A percentile compares a stretch with the other conserved stretches of the same genome.
Conservation (phyloP, 92 coral and sea anemone genomes). For the Virgularia gustaviana region DNA sequence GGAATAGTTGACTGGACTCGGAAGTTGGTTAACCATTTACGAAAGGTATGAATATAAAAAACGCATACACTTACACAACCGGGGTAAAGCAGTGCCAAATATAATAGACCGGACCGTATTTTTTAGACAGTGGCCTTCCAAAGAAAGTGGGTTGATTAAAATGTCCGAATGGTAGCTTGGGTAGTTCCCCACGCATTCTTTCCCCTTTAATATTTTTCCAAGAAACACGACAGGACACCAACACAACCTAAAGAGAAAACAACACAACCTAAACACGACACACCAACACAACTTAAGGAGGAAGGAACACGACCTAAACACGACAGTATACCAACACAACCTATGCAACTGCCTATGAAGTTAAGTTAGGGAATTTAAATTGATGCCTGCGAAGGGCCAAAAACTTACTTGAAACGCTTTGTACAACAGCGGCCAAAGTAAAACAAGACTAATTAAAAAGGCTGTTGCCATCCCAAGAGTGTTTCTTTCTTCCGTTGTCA, state of each 20-base stretch:
- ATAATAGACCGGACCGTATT: constrained; percentile 72
- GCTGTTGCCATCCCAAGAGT: constrained; percentile 1
- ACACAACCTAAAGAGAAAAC: constrained; percentile 33
- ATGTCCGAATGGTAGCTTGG: constrained; percentile 72
- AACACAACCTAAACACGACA: not conserved
- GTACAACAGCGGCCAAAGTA: constrained; percentile 53
- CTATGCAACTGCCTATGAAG: not conserved
- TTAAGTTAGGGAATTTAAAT: too few species aligned
- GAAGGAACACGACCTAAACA: too few species aligned
- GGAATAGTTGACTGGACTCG: too few species aligned
- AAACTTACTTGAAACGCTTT: constrained; percentile 50
- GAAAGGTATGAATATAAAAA: not conserved
- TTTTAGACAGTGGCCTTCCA: constrained; percentile 71
- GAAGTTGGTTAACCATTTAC: too few species aligned
- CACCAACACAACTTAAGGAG: not conserved
- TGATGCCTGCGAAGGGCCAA: not conserved
- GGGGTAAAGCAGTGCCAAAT: constrained; percentile 91
- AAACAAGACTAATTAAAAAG: constrained; percentile 5
- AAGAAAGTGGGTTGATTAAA: constrained; percentile 73
- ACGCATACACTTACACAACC: constrained; percentile 63
- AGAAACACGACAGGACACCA: constrained; percentile 64
- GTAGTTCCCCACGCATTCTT: constrained; percentile 72
- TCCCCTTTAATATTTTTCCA: constrained; percentile 69
- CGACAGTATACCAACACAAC: not conserved
- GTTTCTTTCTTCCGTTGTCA: too few species aligned